These are phyloP conservation scores for Polymixis lichenea DNA, from an alignment of 2,888 invertebrate species.

Conservation along the genomic window DNA sequence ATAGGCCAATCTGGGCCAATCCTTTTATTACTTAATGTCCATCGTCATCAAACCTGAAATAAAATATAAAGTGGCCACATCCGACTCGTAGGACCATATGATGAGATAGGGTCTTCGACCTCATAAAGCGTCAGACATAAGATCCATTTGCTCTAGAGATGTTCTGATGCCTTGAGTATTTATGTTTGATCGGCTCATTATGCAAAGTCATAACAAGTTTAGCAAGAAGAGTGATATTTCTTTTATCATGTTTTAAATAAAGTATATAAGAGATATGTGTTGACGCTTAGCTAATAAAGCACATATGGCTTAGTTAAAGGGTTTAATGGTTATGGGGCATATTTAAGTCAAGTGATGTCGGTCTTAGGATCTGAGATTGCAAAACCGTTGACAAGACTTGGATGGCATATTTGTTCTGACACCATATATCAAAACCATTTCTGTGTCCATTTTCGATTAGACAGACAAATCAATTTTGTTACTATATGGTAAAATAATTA, in stretches of 20 bases:
- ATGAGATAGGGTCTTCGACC: background rate
- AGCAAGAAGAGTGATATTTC: background rate
- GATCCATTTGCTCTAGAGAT: background rate
- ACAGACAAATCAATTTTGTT: background rate
- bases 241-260: background rate
- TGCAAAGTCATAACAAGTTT: background rate
- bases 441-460: background rate
- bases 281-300: background rate
- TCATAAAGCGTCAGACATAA: background rate
- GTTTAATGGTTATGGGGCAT: background rate
- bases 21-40: background rate
- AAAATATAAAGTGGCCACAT: background rate
- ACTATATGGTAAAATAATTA: constrained; percentile 45
- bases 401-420: background rate
- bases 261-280: background rate
- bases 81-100: background rate
- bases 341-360: background rate
- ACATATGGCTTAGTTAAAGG: background rate
- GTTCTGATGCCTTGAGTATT: background rate
- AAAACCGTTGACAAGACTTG: background rate
- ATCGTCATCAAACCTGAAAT: background rate
- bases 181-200: background rate
- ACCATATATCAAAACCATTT: background rate
- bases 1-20: background rate
- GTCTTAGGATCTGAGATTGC: background rate